Percentiles rank a stretch among this genome's conserved stretches.
Evolutionary conservation across 2,113 vertebrate species (phyloP).

Genomic region (Pseudorectes ferrugineus): DNA sequence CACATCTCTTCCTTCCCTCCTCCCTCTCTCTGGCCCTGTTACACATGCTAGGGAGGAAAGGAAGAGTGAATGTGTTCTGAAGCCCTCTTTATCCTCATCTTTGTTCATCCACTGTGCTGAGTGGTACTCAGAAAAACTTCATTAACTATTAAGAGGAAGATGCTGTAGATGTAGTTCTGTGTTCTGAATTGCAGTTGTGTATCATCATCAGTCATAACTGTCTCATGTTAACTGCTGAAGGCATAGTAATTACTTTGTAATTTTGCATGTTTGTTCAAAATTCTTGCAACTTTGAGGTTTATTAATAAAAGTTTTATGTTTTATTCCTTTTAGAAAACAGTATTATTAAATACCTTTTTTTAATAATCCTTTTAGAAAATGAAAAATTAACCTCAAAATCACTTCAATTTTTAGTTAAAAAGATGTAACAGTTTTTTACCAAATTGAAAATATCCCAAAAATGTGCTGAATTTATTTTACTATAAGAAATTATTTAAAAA

Average conservation of each 20-base stretch:
- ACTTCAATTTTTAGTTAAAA: background rate
- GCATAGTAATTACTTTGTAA: background rate
- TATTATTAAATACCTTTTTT: background rate
- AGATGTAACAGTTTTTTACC: background rate
- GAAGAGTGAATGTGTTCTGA: background rate
- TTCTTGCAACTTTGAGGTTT: background rate
- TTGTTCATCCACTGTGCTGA: background rate
- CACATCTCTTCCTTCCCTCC: background rate
- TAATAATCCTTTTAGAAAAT: background rate
- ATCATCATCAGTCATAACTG: background rate
- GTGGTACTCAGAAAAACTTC: background rate
- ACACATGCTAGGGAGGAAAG: background rate
- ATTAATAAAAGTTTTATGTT: background rate
- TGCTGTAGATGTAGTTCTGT: background rate
- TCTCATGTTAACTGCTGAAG: background rate
- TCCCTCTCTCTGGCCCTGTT: background rate
- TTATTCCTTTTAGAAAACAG: background rate
- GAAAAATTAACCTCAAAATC: background rate
- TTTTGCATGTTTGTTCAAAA: background rate
- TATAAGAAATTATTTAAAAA: background rate
- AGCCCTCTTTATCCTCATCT: background rate
- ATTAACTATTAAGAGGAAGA: constrained; percentile 6
- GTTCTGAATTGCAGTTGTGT: background rate
- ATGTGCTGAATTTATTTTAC: background rate
- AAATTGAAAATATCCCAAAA: background rate